Conservation (phyloP, 2,888 invertebrate genomes). For the Abrostola triplasia region DNA sequence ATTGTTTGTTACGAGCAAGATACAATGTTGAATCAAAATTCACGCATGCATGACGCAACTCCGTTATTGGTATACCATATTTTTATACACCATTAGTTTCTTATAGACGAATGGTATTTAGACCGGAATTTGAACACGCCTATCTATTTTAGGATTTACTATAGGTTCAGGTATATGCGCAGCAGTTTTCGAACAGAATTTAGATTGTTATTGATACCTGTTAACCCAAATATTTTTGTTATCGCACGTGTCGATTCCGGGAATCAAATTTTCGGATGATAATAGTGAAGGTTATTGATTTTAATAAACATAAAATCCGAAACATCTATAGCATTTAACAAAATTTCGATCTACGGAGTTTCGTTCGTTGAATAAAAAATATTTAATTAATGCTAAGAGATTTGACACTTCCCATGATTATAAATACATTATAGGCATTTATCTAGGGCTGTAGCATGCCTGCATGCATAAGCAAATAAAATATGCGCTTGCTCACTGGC, state of each 20-base stretch:
- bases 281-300: too few relatives aligned
- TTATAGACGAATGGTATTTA: slow-evolving; percentile 14
- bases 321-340: too few relatives aligned
- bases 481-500: not conserved
- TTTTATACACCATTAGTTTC: slow-evolving; percentile 41
- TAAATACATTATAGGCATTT: too few relatives aligned
- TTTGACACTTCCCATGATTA: too few relatives aligned
- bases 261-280: too few relatives aligned
- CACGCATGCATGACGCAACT: slow-evolving; percentile 49
- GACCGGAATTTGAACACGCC: not conserved
- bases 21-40: slow-evolving; percentile 44
- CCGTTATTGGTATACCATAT: slow-evolving; percentile 50
- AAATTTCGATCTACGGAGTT: too few relatives aligned
- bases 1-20: slow-evolving; percentile 28
- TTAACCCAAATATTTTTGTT: not conserved
- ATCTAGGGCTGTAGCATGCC: too few relatives aligned
- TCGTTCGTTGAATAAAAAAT: too few relatives aligned
- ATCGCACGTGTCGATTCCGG: not conserved
- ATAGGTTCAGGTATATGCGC: not conserved
- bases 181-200: not conserved
- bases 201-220: not conserved
- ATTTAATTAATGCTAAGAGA: too few relatives aligned
- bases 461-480: too few relatives aligned
- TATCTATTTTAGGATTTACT: not conserved
- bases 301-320: too few relatives aligned